These are phyloP conservation scores for Coenonympha glycerion DNA, from an alignment of 2,888 invertebrate species.

Conservation along the genomic window DNA sequence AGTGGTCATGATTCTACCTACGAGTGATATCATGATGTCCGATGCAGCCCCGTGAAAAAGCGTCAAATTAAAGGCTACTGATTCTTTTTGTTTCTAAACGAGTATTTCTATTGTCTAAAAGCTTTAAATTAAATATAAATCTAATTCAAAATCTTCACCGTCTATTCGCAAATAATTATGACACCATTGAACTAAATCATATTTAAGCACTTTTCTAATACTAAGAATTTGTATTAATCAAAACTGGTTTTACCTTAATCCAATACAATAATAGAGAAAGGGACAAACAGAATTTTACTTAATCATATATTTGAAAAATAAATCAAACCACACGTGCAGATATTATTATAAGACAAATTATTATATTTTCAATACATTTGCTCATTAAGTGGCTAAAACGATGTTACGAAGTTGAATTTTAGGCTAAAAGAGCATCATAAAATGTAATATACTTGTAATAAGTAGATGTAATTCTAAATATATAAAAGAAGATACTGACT, in stretches of 20 bases:
- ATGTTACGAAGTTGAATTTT: too few relatives aligned
- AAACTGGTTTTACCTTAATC: not conserved
- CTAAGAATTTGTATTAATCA: not conserved
- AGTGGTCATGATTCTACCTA: constrained; percentile 11
- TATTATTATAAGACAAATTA: too few relatives aligned
- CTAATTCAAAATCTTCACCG: not conserved
- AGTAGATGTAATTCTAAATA: too few relatives aligned
- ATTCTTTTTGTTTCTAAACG: not conserved
- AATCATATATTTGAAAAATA: not conserved
- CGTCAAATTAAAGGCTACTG: constrained; percentile 17
- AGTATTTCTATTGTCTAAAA: constrained; percentile 1
- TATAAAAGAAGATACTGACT: too few relatives aligned
- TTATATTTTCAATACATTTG: too few relatives aligned
- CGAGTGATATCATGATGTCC: constrained; percentile 28
- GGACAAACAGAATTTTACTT: too few relatives aligned
- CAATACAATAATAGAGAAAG: not conserved
- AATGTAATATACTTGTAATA: too few relatives aligned
- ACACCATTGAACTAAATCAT: not conserved
- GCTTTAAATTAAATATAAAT: not conserved
- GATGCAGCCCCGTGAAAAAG: constrained; percentile 29
- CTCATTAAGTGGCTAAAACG: too few relatives aligned
- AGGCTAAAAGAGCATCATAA: too few relatives aligned
- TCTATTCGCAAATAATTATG: not conserved
- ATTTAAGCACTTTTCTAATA: not conserved
- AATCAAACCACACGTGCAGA: constrained; percentile 2